These are phyloP conservation scores for Macheiramphus alcinus DNA, from an alignment of 2,113 vertebrate species.

Conservation along the genomic window DNA sequence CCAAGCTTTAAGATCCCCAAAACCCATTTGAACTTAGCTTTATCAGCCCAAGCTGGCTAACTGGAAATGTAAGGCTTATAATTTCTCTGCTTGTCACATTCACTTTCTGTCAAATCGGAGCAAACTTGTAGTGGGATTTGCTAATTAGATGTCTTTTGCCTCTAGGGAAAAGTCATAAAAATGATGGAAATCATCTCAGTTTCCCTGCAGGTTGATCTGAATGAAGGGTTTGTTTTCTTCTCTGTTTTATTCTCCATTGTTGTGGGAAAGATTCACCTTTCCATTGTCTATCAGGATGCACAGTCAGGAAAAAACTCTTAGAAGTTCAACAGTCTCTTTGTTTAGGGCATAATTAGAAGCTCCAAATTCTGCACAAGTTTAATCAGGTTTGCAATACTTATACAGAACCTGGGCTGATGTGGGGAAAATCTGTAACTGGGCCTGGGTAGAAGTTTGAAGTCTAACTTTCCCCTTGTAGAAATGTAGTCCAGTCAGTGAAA, in stretches of 20 bases:
- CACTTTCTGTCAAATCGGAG: slow-evolving; percentile 70
- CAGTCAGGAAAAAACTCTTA: background rate
- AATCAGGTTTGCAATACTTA: background rate
- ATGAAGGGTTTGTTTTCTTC: background rate
- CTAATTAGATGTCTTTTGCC: slow-evolving; percentile 83
- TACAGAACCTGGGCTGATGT: background rate
- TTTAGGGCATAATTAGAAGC: background rate
- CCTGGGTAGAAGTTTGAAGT: background rate
- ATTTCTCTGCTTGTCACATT: slow-evolving; percentile 81
- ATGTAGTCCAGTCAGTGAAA: background rate
- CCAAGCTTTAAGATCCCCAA: slow-evolving; percentile 55
- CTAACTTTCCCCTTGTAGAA: background rate
- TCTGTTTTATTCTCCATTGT: background rate
- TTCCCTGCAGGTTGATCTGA: slow-evolving; percentile 72
- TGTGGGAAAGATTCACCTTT: background rate
- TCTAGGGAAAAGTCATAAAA: slow-evolving; percentile 79
- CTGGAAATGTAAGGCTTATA: slow-evolving; percentile 76
- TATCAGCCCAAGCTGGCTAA: slow-evolving; percentile 72
- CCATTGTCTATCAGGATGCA: background rate
- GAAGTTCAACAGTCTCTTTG: background rate
- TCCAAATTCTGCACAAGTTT: background rate
- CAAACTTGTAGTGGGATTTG: slow-evolving; percentile 78
- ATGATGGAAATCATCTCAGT: slow-evolving; percentile 81
- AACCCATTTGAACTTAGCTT: slow-evolving; percentile 51
- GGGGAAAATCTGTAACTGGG: background rate